Percentiles rank a stretch among this genome's conserved stretches.
phyloP scores from a whole-genome alignment of 2,113 vertebrate genomes.

The Gulo gulo region DNA sequence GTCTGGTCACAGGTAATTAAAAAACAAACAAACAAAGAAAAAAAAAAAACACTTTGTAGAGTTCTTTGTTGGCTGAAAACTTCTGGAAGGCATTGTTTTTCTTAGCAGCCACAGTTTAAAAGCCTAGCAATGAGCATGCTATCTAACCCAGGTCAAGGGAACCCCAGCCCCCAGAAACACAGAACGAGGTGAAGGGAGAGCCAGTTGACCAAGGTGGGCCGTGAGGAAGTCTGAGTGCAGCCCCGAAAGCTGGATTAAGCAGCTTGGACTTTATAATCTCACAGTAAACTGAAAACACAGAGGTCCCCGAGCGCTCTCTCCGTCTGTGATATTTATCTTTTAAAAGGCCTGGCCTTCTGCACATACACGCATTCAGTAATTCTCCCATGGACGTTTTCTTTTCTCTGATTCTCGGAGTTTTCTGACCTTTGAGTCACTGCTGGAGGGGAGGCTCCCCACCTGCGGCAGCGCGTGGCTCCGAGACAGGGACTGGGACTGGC shows the following conservation, averaged over 20 bases:
- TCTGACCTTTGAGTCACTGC: conserved; percentile 50
- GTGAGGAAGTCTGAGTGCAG: rapidly evolving
- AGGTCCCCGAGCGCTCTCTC: not conserved
- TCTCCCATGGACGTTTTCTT: conserved; percentile 28
- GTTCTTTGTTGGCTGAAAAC: no score
- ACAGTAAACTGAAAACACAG: not conserved
- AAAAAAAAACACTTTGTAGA: not conserved
- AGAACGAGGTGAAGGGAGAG: rapidly evolving
- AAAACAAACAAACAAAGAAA: not conserved
- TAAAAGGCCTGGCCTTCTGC: not conserved
- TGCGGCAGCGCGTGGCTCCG: not conserved
- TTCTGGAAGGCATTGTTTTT: not conserved
- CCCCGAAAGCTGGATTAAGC: not conserved
- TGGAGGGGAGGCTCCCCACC: not conserved
- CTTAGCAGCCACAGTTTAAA: not conserved
- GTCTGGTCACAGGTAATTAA: not conserved
- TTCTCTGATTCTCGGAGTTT: conserved; percentile 16
- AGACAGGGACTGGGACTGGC: not conserved
- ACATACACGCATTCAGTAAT: not conserved
- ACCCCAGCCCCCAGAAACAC: not conserved
- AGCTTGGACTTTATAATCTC: not conserved
- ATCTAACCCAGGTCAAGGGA: not conserved
- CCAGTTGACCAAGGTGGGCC: no score
- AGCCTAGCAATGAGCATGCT: not conserved
- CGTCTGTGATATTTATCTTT: conserved; percentile 36